These are phyloP conservation scores for Osmoderma eremita DNA, from an alignment of 2,888 invertebrate species.

Conservation along the genomic window DNA sequence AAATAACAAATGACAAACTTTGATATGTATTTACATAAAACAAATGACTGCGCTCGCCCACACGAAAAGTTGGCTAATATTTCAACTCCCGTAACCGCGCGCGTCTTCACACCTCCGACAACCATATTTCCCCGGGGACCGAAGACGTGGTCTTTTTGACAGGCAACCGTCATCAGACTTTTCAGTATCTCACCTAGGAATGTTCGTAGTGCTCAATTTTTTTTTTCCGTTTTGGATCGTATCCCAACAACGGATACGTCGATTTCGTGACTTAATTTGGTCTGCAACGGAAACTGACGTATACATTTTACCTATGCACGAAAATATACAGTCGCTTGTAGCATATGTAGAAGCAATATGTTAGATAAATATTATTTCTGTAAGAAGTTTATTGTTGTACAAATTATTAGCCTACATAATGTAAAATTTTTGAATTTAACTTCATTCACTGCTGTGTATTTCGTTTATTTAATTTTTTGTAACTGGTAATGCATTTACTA, in stretches of 20 bases:
- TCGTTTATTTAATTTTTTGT: too few relatives aligned
- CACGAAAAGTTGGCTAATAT: constrained; percentile 66
- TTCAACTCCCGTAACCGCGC: constrained; percentile 54
- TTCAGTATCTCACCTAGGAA: constrained; percentile 20
- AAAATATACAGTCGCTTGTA: not conserved
- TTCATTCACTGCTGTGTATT: too few relatives aligned
- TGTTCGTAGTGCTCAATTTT: not conserved
- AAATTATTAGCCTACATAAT: too few relatives aligned
- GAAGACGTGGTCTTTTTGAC: constrained; percentile 41
- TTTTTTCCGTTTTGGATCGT: not conserved
- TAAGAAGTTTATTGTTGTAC: too few relatives aligned
- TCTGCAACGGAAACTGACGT: constrained; percentile 12
- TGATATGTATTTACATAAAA: constrained; percentile 66
- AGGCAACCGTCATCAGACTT: constrained; percentile 34
- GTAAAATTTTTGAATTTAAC: too few relatives aligned
- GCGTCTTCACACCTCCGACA: constrained; percentile 46
- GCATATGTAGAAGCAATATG: too few relatives aligned
- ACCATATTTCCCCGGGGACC: constrained; percentile 62
- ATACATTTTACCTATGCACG: constrained; percentile 11
- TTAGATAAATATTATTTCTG: too few relatives aligned
- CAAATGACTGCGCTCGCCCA: constrained; percentile 65
- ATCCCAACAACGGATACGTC: constrained; percentile 7
- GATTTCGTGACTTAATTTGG: constrained; percentile 39
- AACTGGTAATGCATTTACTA: too few relatives aligned
- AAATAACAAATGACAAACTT: constrained; percentile 63